phyloP scores from a whole-genome alignment of 2,888 invertebrate genomes.

The Eremobia ochroleuca region DNA sequence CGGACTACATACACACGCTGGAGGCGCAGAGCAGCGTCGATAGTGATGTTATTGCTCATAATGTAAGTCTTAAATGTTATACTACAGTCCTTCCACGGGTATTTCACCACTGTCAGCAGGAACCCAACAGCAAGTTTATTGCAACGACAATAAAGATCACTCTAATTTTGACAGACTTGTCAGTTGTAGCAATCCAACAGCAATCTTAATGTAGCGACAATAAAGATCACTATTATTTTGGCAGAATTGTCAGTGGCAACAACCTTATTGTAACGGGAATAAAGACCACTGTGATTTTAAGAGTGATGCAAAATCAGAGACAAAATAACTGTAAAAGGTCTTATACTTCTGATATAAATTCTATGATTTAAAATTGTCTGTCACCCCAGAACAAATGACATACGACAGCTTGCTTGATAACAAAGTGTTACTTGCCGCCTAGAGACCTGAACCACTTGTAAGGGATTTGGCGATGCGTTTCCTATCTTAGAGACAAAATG shows the following conservation, averaged over 20 bases:
- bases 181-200: not conserved
- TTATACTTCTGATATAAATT: not conserved
- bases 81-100: not conserved
- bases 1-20: slow-evolving; percentile 85
- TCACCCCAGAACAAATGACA: not conserved
- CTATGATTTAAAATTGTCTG: not conserved
- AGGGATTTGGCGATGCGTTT: not conserved
- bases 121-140: not conserved
- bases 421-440: too few relatives aligned
- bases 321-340: not conserved
- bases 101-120: not conserved
- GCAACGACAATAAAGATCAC: not conserved
- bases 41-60: slow-evolving; percentile 92
- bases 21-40: slow-evolving; percentile 91
- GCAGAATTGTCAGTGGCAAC: too few relatives aligned
- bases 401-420: not conserved
- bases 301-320: not conserved
- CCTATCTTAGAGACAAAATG: not conserved
- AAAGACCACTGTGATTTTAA: not conserved
- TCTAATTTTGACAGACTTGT: not conserved
- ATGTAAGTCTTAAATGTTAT: slow-evolving; percentile 88
- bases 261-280: not conserved
- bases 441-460: not conserved
- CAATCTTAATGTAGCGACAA: too few relatives aligned
- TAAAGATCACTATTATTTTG: not conserved